Conservation (phyloP, 1,140 invertebrate genomes). For the Heterodera schachtii region DNA sequence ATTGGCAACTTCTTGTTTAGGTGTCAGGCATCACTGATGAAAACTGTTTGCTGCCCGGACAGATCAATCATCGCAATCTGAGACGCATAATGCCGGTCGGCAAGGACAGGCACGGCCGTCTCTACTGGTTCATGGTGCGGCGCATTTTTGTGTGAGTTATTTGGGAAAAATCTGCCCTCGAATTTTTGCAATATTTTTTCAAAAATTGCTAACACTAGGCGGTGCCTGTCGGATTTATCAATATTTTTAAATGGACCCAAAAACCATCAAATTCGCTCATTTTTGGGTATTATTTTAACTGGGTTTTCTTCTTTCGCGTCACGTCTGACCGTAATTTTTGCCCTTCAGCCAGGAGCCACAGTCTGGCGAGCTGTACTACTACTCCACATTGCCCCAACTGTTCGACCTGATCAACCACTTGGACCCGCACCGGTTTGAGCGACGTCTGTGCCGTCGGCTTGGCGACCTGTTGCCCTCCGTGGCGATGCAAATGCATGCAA, state of each 20-base stretch:
- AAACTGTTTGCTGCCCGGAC: constrained; percentile 33
- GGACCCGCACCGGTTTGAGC: constrained; percentile 44
- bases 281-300: no score
- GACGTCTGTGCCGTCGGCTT: constrained; percentile 33
- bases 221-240: no score
- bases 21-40: constrained; percentile 40
- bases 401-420: constrained; percentile 40
- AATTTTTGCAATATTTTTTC: neutral
- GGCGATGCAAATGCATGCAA: constrained; percentile 46
- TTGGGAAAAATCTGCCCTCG: neutral
- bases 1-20: neutral
- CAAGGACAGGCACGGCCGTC: constrained; percentile 49
- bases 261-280: no score
- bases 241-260: no score
- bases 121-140: constrained; percentile 53
- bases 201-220: no score
- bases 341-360: constrained; percentile 37
- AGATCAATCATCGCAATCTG: constrained; percentile 21
- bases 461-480: constrained; percentile 34
- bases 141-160: constrained; percentile 51
- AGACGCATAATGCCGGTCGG: constrained; percentile 38
- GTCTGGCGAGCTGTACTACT: constrained; percentile 47
- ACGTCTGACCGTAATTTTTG: no score
- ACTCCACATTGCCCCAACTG: constrained; percentile 51
- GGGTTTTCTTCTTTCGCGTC: no score